These are phyloP conservation scores for Synanthedon andrenaeformis DNA, from an alignment of 2,888 invertebrate species.

Conservation along the genomic window DNA sequence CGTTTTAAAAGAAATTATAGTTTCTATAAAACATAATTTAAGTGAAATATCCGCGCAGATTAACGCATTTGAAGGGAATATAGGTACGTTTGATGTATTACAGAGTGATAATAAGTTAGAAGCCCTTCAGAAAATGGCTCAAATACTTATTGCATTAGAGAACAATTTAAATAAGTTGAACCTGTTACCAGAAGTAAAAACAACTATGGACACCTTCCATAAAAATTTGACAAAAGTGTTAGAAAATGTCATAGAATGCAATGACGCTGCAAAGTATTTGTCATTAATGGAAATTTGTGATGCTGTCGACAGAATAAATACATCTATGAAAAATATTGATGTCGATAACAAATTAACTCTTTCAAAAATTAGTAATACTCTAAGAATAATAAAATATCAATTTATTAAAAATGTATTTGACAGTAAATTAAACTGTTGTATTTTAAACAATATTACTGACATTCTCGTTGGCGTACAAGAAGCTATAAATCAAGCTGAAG, in stretches of 20 bases:
- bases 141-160: conserved; percentile 52
- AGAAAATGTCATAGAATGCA: conserved; percentile 68
- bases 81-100: conserved; percentile 48
- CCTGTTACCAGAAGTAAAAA: conserved; percentile 29
- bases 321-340: conserved; percentile 37
- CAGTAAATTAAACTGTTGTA: conserved; percentile 36
- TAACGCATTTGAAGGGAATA: conserved; percentile 29
- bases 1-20: conserved; percentile 36
- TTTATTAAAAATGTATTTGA: conserved; percentile 40
- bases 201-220: conserved; percentile 44
- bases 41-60: conserved; percentile 43
- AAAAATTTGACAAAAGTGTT: conserved; percentile 67
- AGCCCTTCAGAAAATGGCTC: conserved; percentile 56
- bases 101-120: conserved; percentile 56
- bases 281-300: conserved; percentile 49
- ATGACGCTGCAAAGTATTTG: conserved; percentile 51
- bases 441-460: conserved; percentile 38
- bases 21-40: conserved; percentile 41
- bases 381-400: conserved; percentile 40
- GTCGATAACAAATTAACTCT: conserved; percentile 31
- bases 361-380: conserved; percentile 42
- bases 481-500: conserved; percentile 39
- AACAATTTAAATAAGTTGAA: conserved; percentile 45
- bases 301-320: conserved; percentile 42
- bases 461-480: conserved; percentile 37